Conservation (phyloP, 2,797 vertebrate species). For the Mionectes olivaceus region DNA sequence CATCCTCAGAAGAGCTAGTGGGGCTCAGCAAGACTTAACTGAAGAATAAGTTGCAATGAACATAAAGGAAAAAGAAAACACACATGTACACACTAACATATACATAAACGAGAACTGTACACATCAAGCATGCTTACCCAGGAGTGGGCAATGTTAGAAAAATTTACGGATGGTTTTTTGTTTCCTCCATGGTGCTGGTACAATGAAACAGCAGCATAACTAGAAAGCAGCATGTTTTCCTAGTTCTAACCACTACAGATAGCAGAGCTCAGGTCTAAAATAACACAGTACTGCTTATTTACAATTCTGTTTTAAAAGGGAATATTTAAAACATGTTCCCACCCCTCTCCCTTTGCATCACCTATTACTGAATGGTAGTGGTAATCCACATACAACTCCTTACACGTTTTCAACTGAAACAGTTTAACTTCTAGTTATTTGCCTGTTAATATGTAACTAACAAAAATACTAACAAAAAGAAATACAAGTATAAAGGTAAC, state of each 20-base stretch:
- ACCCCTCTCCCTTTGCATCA: slow-evolving; percentile 57
- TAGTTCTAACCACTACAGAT: slow-evolving; percentile 73
- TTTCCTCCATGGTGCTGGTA: slow-evolving; percentile 64
- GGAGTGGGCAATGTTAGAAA: slow-evolving; percentile 60
- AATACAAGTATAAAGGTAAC: slow-evolving; percentile 25
- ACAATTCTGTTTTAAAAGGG: slow-evolving; percentile 67
- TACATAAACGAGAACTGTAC: slow-evolving; percentile 64
- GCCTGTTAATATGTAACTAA: background rate
- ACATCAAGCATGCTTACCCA: slow-evolving; percentile 75
- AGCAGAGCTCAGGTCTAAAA: slow-evolving; percentile 73
- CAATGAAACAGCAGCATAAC: slow-evolving; percentile 70
- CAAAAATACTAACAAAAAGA: background rate
- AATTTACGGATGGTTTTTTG: slow-evolving; percentile 45
- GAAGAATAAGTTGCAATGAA: slow-evolving; percentile 61
- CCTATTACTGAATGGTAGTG: slow-evolving; percentile 49
- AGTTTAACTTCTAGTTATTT: slow-evolving; percentile 55
- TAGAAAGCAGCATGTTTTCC: slow-evolving; percentile 75
- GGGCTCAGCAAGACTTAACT: slow-evolving; percentile 74
- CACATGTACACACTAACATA: slow-evolving; percentile 62
- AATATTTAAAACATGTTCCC: slow-evolving; percentile 72
- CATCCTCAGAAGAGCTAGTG: slow-evolving; percentile 76
- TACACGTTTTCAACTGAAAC: slow-evolving; percentile 64
- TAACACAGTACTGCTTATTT: slow-evolving; percentile 75
- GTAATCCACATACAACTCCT: slow-evolving; percentile 59
- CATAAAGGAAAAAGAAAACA: slow-evolving; percentile 42